A percentile compares a stretch with the other conserved stretches of the same genome.
phyloP scores from a whole-genome alignment of 2,113 vertebrate species.

The Scortum barcoo region DNA sequence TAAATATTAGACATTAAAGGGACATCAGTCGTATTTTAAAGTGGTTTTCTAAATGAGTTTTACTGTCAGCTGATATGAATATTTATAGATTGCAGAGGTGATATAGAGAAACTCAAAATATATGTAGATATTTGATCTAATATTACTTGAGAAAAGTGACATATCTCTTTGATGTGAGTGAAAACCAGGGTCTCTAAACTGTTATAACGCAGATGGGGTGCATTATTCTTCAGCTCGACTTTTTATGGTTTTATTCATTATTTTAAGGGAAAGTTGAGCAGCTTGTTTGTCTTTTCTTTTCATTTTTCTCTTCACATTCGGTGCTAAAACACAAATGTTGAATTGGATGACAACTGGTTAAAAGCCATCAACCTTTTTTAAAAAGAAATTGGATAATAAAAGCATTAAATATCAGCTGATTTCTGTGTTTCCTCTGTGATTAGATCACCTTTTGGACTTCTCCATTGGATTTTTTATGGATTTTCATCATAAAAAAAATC shows the following conservation, averaged over 20 bases:
- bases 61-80: neutral
- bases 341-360: neutral
- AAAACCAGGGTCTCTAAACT: constrained; percentile 27
- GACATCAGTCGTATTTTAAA: constrained; percentile 28
- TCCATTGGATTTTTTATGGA: neutral
- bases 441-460: neutral
- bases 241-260: neutral
- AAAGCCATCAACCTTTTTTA: neutral
- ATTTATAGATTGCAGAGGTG: neutral
- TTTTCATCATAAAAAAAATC: neutral
- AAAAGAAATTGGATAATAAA: no score
- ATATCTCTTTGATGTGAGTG: constrained; percentile 27
- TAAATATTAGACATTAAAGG: constrained; percentile 35
- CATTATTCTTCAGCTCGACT: neutral
- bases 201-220: neutral
- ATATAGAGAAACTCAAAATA: neutral
- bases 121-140: neutral
- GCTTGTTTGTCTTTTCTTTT: neutral
- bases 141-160: constrained; percentile 32
- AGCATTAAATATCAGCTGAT: no score
- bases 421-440: no score
- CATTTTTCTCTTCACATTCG: neutral
- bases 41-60: neutral
- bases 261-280: neutral
- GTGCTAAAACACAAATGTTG: neutral